phyloP scores from a whole-genome alignment of 2,888 invertebrate genomes.

The Diplolepis rosae region DNA sequence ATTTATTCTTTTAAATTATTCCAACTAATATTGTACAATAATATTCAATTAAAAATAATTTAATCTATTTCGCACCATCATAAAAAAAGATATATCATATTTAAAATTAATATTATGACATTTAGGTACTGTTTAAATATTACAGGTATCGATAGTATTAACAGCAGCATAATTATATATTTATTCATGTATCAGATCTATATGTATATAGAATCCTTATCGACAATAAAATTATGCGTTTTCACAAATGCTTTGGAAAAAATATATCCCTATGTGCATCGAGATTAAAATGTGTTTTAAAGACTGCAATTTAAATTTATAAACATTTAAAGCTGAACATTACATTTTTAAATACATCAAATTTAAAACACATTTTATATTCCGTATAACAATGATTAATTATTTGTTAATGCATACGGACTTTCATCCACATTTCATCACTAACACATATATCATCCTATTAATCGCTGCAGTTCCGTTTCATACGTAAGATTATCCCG shows the following conservation, averaged over 20 bases:
- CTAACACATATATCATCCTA: background rate
- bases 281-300: background rate
- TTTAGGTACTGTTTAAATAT: background rate
- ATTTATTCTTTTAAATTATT: slow-evolving; percentile 20
- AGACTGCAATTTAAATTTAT: background rate
- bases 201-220: background rate
- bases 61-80: background rate
- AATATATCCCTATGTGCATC: background rate
- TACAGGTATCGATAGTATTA: background rate
- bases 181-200: background rate
- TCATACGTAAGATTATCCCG: background rate
- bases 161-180: background rate
- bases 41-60: background rate
- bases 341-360: background rate
- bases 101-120: background rate
- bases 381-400: background rate
- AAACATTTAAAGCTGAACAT: background rate
- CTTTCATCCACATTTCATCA: slow-evolving; percentile 5
- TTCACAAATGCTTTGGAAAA: background rate
- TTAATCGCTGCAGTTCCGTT: background rate
- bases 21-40: background rate
- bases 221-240: background rate
- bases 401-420: background rate
- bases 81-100: background rate
- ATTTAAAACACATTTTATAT: slow-evolving; percentile 19